Conservation (phyloP, 2,888 invertebrate genomes). For the Andrena bucephala region DNA sequence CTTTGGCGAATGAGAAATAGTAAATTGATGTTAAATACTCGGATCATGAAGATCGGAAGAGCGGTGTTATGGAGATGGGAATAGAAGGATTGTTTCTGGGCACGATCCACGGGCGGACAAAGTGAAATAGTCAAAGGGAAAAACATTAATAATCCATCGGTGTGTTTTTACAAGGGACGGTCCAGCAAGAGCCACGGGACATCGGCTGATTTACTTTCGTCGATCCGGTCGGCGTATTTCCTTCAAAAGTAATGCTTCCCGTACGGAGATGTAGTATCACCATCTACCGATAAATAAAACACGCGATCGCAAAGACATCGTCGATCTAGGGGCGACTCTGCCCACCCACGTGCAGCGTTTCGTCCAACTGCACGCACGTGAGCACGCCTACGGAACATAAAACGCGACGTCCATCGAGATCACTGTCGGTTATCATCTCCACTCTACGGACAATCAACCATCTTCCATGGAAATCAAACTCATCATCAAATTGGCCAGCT, state of each 20-base stretch:
- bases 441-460: too few species aligned
- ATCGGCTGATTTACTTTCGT: constrained; percentile 53
- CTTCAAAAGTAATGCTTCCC: constrained; percentile 57
- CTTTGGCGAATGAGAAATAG: background rate
- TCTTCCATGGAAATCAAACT: too few species aligned
- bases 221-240: constrained; percentile 45
- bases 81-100: too few species aligned
- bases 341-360: constrained; percentile 67
- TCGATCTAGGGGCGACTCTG: constrained; percentile 51
- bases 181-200: constrained; percentile 43
- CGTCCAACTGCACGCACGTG: constrained; percentile 47
- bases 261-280: constrained; percentile 44
- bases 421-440: background rate
- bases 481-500: too few species aligned
- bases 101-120: background rate
- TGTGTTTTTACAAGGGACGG: background rate
- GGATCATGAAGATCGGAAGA: constrained; percentile 1
- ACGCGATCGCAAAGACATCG: constrained; percentile 50
- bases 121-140: constrained; percentile 8
- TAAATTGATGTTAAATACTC: constrained; percentile 5
- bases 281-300: constrained; percentile 60
- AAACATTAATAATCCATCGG: constrained; percentile 28
- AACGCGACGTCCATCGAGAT: constrained; percentile 6
- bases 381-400: constrained; percentile 51
- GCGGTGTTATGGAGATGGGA: background rate